Base-by-base conservation (phyloP, 2,797 vertebrate species). In the Rhadinocentrus ornatus region DNA sequence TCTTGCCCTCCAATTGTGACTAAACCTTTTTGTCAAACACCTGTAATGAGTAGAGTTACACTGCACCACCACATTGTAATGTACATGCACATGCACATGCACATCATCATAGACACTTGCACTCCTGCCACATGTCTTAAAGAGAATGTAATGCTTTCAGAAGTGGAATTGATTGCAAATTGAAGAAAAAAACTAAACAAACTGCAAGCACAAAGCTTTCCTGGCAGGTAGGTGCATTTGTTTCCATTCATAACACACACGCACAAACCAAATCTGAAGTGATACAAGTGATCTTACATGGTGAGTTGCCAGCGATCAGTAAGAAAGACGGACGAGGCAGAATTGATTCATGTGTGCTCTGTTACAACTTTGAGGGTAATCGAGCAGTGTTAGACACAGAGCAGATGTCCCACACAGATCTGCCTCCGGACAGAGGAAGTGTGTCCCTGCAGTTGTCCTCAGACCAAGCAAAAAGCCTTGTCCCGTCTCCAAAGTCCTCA, bases 401-500 rank as follows among this genome's bases (percentile, higher is more conserved):
- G 56, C 62, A 53, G 68, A 69, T 31, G 84, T 88, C 77, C 84
- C 29, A 22, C 35, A 59, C 63, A 82, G 78, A 81, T 81, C 72
- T 8, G 37, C 78, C 78, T 85, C 81, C 81, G 73, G 53, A 34
- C 65, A 70, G 55, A 76, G 73, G 61, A 39, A 58, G 50, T 11
- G 46, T 29, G 56, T 55, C 69, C 60, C 69, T 52, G 62, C 65
- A 65, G 77, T 73, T 71, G 85, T 87, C 88, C 78, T 78, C 71
- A 71, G 69, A 77, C 58, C 62, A 32, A 12, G 68, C 69, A 41
- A 69, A 57, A 67, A 81, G 70, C 75, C 65, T 73, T 46, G 81
- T 82, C 84, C 90, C 26, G 84, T 86, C 75, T 71, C 83, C 70
- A 81, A 89, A 91, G 86, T 92, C 90, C 80, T 73, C 35, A 13